These are phyloP conservation scores for Raja brachyura DNA, from an alignment of 2,113 vertebrate genomes.

Conservation along the genomic window DNA sequence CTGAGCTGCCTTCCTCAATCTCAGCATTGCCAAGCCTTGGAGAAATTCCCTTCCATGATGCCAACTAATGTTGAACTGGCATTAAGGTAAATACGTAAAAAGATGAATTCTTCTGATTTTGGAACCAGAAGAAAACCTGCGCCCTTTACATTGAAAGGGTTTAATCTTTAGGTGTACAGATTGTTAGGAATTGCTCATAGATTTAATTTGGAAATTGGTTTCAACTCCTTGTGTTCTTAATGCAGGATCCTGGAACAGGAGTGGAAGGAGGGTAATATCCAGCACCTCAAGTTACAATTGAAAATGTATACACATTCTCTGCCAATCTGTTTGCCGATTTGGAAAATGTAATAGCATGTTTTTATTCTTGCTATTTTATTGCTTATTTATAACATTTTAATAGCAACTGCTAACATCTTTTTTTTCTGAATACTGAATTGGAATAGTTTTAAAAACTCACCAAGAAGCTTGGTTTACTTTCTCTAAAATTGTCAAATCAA, in stretches of 20 bases:
- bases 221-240: conserved; percentile 52
- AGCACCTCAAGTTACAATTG: conserved; percentile 87
- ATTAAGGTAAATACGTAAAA: conserved; percentile 68
- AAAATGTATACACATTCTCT: conserved; percentile 79
- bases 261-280: conserved; percentile 79
- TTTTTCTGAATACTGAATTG: background rate
- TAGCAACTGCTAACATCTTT: background rate
- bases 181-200: background rate
- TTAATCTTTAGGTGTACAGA: background rate
- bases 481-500: background rate
- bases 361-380: background rate
- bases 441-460: background rate
- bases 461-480: background rate
- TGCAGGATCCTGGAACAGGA: conserved; percentile 82
- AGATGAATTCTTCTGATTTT: background rate
- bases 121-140: background rate
- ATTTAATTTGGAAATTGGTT: conserved; percentile 43
- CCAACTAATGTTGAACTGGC: conserved; percentile 81
- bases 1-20: conserved; percentile 78
- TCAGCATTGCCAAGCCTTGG: conserved; percentile 81
- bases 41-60: conserved; percentile 80
- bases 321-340: conserved; percentile 80
- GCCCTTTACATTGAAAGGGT: background rate
- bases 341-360: conserved; percentile 84
- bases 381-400: background rate